Evolutionary conservation across 2,113 vertebrate genomes (phyloP).

Genomic region (Odocoileus hemionus): DNA sequence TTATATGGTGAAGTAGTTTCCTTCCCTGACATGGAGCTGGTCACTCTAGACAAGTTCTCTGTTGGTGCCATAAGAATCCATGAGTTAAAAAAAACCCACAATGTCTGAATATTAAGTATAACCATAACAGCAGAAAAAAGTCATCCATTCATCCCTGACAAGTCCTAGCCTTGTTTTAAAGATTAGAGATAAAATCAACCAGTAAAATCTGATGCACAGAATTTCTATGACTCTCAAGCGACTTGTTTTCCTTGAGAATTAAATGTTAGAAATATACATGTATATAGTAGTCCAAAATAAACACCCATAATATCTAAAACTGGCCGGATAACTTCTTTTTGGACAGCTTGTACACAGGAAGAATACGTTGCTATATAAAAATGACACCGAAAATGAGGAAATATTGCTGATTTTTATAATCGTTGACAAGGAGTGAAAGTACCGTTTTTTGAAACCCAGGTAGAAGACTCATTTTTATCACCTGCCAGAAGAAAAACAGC

Average conservation of each 20-base stretch:
- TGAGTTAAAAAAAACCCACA: neutral
- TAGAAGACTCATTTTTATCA: slow-evolving; percentile 29
- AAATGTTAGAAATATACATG: neutral
- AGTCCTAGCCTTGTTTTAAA: neutral
- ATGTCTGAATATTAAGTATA: neutral
- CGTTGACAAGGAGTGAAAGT: slow-evolving; percentile 7
- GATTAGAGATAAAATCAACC: slow-evolving; percentile 1
- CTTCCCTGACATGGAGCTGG: neutral
- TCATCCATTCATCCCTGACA: neutral
- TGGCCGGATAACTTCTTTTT: neutral
- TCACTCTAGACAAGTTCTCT: neutral
- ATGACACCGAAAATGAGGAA: neutral
- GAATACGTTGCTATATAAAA: neutral
- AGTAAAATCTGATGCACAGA: neutral
- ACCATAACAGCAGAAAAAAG: neutral
- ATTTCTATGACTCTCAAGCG: neutral
- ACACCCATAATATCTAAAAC: neutral
- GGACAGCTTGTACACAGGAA: neutral
- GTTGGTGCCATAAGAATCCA: neutral
- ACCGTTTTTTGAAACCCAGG: neutral
- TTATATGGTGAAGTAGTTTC: neutral
- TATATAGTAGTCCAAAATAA: neutral
- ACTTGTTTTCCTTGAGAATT: neutral
- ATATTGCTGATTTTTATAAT: slow-evolving; percentile 15
- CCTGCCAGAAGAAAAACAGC: neutral